Conservation (phyloP, 2,888 invertebrate species). For the Ophion ventricosus region DNA sequence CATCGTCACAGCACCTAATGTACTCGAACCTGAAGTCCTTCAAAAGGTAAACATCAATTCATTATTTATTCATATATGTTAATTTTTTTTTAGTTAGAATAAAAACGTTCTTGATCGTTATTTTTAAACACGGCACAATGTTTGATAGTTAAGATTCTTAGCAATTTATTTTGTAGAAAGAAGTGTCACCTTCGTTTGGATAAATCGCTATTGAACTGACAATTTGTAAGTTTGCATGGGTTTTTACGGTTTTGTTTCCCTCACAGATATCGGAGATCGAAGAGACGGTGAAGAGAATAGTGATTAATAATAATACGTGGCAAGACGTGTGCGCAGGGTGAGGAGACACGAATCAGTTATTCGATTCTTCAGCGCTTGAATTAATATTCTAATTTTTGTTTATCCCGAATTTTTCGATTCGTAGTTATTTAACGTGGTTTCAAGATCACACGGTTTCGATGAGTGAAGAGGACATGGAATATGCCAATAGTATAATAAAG, state of each 20-base stretch:
- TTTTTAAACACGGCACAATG: too few species aligned
- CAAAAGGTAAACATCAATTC: conserved; percentile 71
- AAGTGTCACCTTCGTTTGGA: neutral
- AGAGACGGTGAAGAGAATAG: conserved; percentile 65
- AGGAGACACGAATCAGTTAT: conserved; percentile 50
- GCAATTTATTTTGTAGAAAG: neutral
- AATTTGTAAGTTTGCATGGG: neutral
- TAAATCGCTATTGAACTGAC: neutral
- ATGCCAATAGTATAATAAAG: conserved; percentile 66
- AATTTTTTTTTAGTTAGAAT: neutral
- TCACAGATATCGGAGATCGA: conserved; percentile 57
- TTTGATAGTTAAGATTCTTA: too few species aligned
- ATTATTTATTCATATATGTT: neutral
- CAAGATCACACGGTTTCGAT: conserved; percentile 67
- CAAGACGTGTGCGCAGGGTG: conserved; percentile 81
- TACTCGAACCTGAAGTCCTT: conserved; percentile 80
- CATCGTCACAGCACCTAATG: conserved; percentile 81
- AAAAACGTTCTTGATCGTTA: neutral
- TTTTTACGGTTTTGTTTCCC: neutral
- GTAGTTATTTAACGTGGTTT: conserved; percentile 80
- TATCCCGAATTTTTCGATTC: conserved; percentile 34
- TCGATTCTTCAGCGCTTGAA: neutral
- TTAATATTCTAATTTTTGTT: neutral
- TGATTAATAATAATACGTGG: conserved; percentile 78
- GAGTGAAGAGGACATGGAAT: conserved; percentile 64